These are phyloP conservation scores for Sorex maritimensis DNA, from an alignment of 2,797 vertebrate genomes.

Conservation along the genomic window DNA sequence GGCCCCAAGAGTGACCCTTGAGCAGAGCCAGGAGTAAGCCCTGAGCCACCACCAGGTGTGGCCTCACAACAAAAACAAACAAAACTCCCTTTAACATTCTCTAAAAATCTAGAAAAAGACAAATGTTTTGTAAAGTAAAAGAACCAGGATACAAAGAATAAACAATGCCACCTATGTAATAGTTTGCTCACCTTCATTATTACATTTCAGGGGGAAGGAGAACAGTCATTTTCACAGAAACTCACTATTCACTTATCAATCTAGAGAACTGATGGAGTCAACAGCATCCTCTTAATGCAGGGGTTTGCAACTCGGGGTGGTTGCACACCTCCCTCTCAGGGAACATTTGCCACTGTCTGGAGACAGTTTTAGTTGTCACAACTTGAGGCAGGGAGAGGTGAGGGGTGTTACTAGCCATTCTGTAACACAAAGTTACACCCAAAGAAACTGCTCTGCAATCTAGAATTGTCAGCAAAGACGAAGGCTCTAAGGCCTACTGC, in stretches of 20 bases:
- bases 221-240: not conserved
- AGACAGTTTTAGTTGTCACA: constrained; percentile 52
- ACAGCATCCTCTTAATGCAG: not conserved
- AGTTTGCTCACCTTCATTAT: constrained; percentile 30
- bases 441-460: constrained; percentile 40
- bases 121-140: constrained; percentile 37
- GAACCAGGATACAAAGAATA: not conserved
- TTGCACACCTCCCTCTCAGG: not conserved
- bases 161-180: not conserved
- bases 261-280: constrained; percentile 43
- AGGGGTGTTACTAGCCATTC: constrained; percentile 10
- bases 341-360: constrained; percentile 14
- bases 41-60: too few species aligned
- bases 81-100: not conserved
- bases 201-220: constrained; percentile 22
- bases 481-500: not conserved
- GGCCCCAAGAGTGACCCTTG: too few species aligned
- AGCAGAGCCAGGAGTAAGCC: too few species aligned
- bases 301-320: constrained; percentile 16
- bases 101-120: not conserved
- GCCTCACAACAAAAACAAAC: too few species aligned
- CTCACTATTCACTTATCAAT: constrained; percentile 49
- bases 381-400: constrained; percentile 21
- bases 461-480: not conserved
- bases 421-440: not conserved